A percentile compares a stretch with the other conserved stretches of the same genome.
phyloP scores from a whole-genome alignment of 2,888 invertebrate genomes.

The Acanthosepion lycidas region DNA sequence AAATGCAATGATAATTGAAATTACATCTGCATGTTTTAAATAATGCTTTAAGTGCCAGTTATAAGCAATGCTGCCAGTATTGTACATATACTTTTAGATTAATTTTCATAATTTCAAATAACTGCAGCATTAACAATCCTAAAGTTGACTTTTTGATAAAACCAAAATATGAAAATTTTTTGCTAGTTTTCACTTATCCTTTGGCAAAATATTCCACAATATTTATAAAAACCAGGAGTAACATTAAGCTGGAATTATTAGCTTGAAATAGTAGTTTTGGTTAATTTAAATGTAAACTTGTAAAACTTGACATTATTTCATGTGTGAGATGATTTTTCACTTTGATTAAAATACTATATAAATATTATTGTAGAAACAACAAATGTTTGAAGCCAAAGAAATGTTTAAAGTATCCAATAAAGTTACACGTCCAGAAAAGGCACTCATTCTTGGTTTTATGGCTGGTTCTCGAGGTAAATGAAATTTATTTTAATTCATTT shows the following conservation, averaged over 20 bases:
- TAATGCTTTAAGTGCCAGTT: neutral
- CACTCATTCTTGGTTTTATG: conserved; percentile 97
- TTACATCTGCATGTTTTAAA: neutral
- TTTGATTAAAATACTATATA: conserved; percentile 51
- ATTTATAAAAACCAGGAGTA: conserved; percentile 57
- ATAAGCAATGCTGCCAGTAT: neutral
- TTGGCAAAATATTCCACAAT: neutral
- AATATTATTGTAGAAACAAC: conserved; percentile 83
- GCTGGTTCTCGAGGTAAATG: conserved; percentile 91
- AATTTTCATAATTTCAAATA: neutral
- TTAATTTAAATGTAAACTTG: neutral
- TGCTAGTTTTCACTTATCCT: neutral
- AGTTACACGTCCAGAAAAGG: conserved; percentile 96
- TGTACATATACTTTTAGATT: neutral
- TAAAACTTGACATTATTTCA: neutral
- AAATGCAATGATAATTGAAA: neutral
- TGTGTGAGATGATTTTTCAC: neutral
- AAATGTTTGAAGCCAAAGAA: conserved; percentile 96
- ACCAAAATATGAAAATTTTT: neutral
- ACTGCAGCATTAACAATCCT: no score
- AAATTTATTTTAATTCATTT: neutral
- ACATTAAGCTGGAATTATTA: conserved; percentile 71
- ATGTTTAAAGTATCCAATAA: conserved; percentile 97
- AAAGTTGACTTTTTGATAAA: no score
- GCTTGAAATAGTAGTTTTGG: neutral